Conservation (phyloP, 2,113 vertebrate genomes). For the Corythornis cristatus region DNA sequence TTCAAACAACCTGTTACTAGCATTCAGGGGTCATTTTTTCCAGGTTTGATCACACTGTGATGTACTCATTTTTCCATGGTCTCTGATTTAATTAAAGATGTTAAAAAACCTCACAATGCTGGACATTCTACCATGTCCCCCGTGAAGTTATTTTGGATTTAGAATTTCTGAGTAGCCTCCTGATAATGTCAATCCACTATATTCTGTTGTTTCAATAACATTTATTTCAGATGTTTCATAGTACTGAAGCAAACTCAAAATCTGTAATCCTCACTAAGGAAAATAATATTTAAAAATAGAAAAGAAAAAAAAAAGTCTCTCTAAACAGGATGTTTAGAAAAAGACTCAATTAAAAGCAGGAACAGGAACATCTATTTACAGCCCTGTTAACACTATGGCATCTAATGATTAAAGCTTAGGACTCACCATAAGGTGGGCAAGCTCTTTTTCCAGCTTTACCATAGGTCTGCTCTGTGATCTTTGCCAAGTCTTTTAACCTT, state of each 20-base stretch:
- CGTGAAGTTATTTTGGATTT: neutral
- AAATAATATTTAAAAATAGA: neutral
- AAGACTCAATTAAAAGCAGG: neutral
- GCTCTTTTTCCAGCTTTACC: neutral
- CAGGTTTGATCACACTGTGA: neutral
- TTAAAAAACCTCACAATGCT: neutral
- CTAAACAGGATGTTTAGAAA: neutral
- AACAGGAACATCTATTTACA: neutral
- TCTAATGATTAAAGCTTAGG: neutral
- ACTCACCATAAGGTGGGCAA: neutral
- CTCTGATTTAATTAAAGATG: neutral
- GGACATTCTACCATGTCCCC: neutral
- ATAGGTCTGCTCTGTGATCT: neutral
- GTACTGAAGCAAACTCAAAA: neutral
- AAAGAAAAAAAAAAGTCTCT: neutral
- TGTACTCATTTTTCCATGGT: neutral
- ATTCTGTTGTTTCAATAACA: neutral
- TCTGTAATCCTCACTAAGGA: neutral
- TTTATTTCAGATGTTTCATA: neutral
- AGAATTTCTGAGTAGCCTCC: neutral
- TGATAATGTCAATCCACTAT: neutral
- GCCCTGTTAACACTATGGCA: neutral
- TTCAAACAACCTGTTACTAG: neutral
- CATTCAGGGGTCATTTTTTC: neutral
- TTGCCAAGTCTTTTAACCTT: slow-evolving; percentile 36